Evolutionary conservation across 2,797 vertebrate species (phyloP), one percentile per base, ranked within the genome.

Genomic region (Calcarius lapponicus): DNA sequence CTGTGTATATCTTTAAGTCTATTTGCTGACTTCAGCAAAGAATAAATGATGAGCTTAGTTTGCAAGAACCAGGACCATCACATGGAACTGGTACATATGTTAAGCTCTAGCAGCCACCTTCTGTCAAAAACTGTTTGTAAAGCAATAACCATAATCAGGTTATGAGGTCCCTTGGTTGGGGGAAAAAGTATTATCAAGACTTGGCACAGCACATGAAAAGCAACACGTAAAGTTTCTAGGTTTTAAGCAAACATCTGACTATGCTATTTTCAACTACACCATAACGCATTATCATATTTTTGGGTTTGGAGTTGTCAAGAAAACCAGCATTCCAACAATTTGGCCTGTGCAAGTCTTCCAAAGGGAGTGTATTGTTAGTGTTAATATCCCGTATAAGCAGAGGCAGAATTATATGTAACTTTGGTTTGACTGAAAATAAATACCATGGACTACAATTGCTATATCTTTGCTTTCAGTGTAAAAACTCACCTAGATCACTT

Each of bases 391-490:
- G 98, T 99, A 99, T 98, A 98, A 99, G 98, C 98, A 99, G 99
- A 99, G 99, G 99, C 99, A 99, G 99, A 99, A 99, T 98, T 98
- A 98, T 99, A 99, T 99, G 99, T 98, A 99, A 99, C 99, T 99
- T 99, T 99, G 99, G 99, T 99, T 99, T 99, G 98, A 99, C 98
- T 99, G 99, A 99, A 99, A 99, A 99, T 99, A 99, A 98, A 98
- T 98, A 98, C 98, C 98, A 98, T 98, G 98, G 98, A 98, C 98
- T 98, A 98, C 98, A 98, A 99, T 99, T 99, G 99, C 99, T 99
- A 99, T 99, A 98, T 99, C 98, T 99, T 99, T 99, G 98, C 98
- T 99, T 98, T 99, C 98, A 98, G 98, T 98, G 98, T 98, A 98
- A 98, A 99, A 99, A 99, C 99, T 98, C 98, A 99, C 98, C 99